Conservation (phyloP, 2,888 invertebrate species). For the Horisme vitalbata region DNA sequence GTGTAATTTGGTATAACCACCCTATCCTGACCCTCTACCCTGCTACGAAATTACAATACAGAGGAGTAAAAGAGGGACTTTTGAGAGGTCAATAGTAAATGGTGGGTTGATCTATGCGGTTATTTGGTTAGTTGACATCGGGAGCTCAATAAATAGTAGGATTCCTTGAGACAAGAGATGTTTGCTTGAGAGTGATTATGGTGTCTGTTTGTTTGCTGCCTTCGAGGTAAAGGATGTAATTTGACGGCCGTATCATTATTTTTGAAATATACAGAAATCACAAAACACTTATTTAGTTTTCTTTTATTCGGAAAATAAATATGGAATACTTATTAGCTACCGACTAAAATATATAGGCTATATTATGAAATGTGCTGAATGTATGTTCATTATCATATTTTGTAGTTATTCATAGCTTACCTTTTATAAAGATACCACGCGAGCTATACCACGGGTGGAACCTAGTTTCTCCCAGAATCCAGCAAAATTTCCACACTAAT, state of each 20-base stretch:
- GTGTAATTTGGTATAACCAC: constrained; percentile 65
- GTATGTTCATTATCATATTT: too few relatives aligned
- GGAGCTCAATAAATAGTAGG: constrained; percentile 64
- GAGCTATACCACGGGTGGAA: too few relatives aligned
- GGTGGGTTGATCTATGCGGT: constrained; percentile 47
- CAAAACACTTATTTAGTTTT: too few relatives aligned
- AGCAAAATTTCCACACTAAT: too few relatives aligned
- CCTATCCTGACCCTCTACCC: constrained; percentile 41
- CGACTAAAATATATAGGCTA: too few relatives aligned
- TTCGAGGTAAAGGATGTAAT: constrained; percentile 23
- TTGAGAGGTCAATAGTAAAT: constrained; percentile 38
- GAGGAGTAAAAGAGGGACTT: constrained; percentile 14
- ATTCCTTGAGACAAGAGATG: constrained; percentile 49
- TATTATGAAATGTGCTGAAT: too few relatives aligned
- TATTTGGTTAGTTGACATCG: constrained; percentile 73
- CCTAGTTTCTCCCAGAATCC: too few relatives aligned
- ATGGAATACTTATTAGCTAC: too few relatives aligned
- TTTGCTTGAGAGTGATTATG: constrained; percentile 53
- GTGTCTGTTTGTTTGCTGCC: constrained; percentile 44
- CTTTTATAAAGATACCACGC: too few relatives aligned
- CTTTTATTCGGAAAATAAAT: too few relatives aligned
- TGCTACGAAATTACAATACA: constrained; percentile 7
- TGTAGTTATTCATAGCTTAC: too few relatives aligned
- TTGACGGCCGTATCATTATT: constrained; percentile 8
- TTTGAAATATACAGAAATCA: too few relatives aligned